A percentile compares a stretch with the other conserved stretches of the same genome.
Conservation (phyloP, 2,888 invertebrate genomes). For the Phorcus lineatus region DNA sequence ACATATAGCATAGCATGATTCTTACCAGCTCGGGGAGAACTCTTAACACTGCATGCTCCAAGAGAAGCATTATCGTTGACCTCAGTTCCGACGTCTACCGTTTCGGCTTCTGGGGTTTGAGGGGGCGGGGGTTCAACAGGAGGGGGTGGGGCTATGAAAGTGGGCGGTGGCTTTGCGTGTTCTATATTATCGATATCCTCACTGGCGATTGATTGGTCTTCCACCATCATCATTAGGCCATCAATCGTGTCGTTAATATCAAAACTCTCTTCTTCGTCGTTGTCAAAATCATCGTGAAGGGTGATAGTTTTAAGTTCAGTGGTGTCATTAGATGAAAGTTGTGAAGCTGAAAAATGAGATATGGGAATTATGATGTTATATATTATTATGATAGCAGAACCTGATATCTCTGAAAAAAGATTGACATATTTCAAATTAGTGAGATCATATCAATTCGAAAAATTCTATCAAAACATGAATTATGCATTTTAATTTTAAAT, state of each 20-base stretch:
- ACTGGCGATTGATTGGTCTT: conserved; percentile 56
- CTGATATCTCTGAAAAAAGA: too few species aligned
- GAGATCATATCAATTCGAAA: too few species aligned
- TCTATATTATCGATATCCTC: conserved; percentile 55
- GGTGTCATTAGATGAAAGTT: neutral
- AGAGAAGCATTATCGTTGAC: conserved; percentile 55
- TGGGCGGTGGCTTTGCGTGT: conserved; percentile 44
- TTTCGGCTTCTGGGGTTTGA: conserved; percentile 47
- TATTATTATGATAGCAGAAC: too few species aligned
- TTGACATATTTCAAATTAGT: too few species aligned
- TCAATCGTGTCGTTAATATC: conserved; percentile 55
- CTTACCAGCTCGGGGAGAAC: conserved; percentile 59
- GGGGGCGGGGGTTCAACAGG: conserved; percentile 72
- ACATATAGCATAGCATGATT: neutral
- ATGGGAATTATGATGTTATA: too few species aligned
- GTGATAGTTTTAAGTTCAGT: neutral
- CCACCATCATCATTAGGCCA: conserved; percentile 57
- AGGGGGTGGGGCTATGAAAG: conserved; percentile 66
- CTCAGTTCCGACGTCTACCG: conserved; percentile 55
- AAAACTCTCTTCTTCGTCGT: conserved; percentile 51
- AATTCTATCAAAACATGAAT: too few species aligned
- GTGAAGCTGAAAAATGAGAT: neutral
- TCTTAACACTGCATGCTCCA: conserved; percentile 52
- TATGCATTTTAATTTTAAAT: too few species aligned
- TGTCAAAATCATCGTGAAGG: conserved; percentile 36